Evolutionary conservation across 1,140 invertebrate species (phyloP), one percentile per base, ranked within the genome.

Genomic region (Caenorhabditis remanei): DNA sequence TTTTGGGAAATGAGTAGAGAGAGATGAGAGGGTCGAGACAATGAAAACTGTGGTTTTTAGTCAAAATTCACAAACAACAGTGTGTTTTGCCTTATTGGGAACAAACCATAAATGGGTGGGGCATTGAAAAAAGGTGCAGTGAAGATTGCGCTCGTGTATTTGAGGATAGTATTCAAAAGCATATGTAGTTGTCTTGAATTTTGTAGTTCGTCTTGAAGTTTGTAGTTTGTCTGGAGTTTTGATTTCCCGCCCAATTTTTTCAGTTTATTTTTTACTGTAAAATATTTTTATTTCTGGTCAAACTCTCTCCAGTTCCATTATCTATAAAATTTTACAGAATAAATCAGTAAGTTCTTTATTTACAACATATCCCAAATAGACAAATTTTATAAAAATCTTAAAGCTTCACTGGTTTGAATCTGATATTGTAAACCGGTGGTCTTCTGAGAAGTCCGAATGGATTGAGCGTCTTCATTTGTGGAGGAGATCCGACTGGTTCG

Each of bases 351-450:
- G 32, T n/a, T 21, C 56, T 63, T 63, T 63, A 63, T 63, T 24
- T 63, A 63, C 61, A 63, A 63, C 61, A 63, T 32, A 9, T 58
- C n/a, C 19, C 19, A 53, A 2, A 53, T n/a, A 21, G 8, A 58
- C 4, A 58, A 19, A 58, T 58, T 9, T 65, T 5, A 41, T 11
- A 11, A 32, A 71, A 46, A 8, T 4, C 19, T 71, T n/a, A 71
- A 71, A 5, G 40, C 41, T 71, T 43, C 14, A 71, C 14, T 19
- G 65, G 65, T n/a, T 40, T 58, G 50, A 83, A 58, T 40, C 79
- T 24, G 13, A 85, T 65, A 16, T 43, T 71, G 43, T 85, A 85
- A 56, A 16, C n/a, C 32, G 40, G 43, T 32, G 84, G 46, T 85
- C 61, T 85, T 71, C 84, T 61, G 6, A 85, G 14, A 71, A 67